phyloP scores from a whole-genome alignment of 2,888 invertebrate species.

The Tetheella fluctuosa region DNA sequence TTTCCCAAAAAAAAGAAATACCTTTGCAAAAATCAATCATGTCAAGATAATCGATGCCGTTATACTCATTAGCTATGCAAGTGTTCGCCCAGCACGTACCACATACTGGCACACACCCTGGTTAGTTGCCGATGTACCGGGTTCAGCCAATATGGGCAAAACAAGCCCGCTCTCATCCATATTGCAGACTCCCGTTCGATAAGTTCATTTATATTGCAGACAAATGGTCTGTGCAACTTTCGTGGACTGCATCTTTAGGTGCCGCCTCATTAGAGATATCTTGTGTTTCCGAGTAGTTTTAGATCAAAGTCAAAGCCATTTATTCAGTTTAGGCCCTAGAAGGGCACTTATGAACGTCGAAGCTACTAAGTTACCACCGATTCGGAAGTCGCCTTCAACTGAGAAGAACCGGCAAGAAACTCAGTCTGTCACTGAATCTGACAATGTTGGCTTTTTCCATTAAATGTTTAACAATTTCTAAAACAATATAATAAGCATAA shows the following conservation, averaged over 20 bases:
- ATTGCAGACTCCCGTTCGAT: conserved; percentile 58
- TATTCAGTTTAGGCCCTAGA: too few species aligned
- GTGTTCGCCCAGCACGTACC: conserved; percentile 36
- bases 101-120: conserved; percentile 39
- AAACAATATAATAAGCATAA: too few species aligned
- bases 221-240: conserved; percentile 53
- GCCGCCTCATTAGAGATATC: conserved; percentile 14
- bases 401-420: too few species aligned
- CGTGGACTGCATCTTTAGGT: conserved; percentile 42
- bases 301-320: too few species aligned
- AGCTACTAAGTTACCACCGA: too few species aligned
- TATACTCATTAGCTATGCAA: conserved; percentile 47
- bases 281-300: too few species aligned
- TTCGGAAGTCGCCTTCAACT: too few species aligned
- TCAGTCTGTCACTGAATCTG: too few species aligned
- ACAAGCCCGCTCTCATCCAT: conserved; percentile 62
- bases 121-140: conserved; percentile 20
- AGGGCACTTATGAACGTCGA: too few species aligned
- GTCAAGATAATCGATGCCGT: conserved; percentile 38
- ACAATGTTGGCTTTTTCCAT: too few species aligned
- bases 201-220: conserved; percentile 67
- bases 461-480: too few species aligned
- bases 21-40: conserved; percentile 41
- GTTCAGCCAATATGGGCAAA: conserved; percentile 60
- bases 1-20: too few species aligned